phyloP scores from a whole-genome alignment of 2,113 vertebrate species.

The Dipodomys ordii region DNA sequence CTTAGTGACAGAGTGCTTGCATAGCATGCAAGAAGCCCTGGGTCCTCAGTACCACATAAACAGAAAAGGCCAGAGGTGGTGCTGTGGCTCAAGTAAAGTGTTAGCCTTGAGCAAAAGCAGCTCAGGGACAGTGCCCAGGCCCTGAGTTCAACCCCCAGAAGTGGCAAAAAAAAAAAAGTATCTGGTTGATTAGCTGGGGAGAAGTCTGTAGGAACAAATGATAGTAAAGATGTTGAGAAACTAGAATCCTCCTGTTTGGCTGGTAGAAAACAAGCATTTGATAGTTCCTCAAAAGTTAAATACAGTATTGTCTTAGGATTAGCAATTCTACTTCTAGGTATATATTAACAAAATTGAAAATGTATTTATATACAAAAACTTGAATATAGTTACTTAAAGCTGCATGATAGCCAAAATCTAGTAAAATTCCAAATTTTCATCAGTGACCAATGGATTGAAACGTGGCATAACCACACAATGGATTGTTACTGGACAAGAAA shows the following conservation, averaged over 20 bases:
- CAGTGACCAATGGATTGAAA: neutral
- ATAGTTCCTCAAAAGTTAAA: neutral
- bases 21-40: no score
- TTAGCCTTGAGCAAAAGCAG: no score
- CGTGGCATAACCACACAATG: neutral
- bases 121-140: no score
- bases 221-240: neutral
- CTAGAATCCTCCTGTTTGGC: neutral
- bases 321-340: neutral
- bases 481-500: slow-evolving; percentile 9
- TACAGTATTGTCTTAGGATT: neutral
- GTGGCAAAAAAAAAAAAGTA: neutral
- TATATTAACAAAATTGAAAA: neutral
- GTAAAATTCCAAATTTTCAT: neutral
- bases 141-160: no score
- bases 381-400: neutral
- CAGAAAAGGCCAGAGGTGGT: no score
- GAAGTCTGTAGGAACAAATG: neutral
- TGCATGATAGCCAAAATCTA: neutral
- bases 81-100: no score
- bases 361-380: neutral
- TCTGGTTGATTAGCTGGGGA: neutral
- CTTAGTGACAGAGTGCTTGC: no score
- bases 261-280: neutral
- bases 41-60: no score